A percentile compares a stretch with the other conserved stretches of the same genome.
phyloP scores from a whole-genome alignment of 2,888 invertebrate species.

The Tortrix viridana region DNA sequence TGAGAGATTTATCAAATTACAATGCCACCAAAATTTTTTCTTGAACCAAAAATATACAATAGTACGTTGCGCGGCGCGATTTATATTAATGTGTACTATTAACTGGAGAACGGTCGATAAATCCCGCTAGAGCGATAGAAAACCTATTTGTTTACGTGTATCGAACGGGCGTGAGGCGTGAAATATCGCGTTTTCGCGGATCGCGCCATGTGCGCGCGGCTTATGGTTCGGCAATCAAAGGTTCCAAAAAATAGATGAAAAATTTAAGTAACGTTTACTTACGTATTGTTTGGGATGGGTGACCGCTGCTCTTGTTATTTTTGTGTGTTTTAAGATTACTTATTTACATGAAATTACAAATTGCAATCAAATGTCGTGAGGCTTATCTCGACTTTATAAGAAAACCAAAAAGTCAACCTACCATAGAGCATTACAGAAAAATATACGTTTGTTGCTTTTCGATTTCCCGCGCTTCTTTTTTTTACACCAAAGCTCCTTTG shows the following conservation, averaged over 20 bases:
- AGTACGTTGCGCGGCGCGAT: conserved; percentile 48
- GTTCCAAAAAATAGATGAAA: conserved; percentile 26
- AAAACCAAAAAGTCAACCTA: background rate
- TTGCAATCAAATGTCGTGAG: too few species aligned
- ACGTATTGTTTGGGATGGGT: conserved; percentile 7
- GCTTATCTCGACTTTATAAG: too few species aligned
- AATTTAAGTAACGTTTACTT: conserved; percentile 16
- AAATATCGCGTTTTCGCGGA: conserved; percentile 45
- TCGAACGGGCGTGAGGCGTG: conserved; percentile 43
- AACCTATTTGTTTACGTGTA: conserved; percentile 64
- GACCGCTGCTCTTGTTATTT: conserved; percentile 1
- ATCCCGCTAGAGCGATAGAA: conserved; percentile 61
- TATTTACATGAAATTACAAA: background rate
- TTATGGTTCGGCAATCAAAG: conserved; percentile 40
- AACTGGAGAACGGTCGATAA: conserved; percentile 61
- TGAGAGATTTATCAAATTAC: too few species aligned
- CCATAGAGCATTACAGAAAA: conserved; percentile 23
- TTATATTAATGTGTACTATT: conserved; percentile 73
- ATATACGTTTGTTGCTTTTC: conserved; percentile 33
- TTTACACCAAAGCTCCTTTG: conserved; percentile 52
- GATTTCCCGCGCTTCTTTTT: conserved; percentile 45
- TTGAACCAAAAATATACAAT: conserved; percentile 5
- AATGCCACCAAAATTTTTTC: too few species aligned
- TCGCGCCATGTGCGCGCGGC: conserved; percentile 35
- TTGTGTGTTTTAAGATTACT: background rate